Base-by-base conservation (phyloP, 2,797 vertebrate species). In the Etheostoma nigrum region DNA sequence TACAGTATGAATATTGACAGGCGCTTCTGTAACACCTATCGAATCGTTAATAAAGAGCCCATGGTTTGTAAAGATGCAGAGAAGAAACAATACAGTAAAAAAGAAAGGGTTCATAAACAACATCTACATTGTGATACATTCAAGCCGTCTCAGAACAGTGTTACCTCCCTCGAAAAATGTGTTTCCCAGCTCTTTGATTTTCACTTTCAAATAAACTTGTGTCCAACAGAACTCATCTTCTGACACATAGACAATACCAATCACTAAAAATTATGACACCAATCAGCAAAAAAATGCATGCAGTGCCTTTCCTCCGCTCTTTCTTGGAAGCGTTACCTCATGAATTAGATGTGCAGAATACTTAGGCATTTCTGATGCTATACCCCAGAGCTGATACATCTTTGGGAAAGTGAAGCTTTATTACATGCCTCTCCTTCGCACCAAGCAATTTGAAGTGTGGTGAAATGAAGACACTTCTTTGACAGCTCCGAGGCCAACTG, bases 141-240 rank as follows among this genome's bases (percentile, higher is more conserved):
- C 69, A 69, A 14, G 55, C 11, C 44, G 30, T 63, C 57, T 70
- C 58, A 72, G 49, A 84, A 59, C 30, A 59, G 25, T 60, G 62
- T 73, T 76, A 75, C 40, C 62, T 59, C n/a, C 53, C 18, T 67
- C 84, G 27, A 82, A 86, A 89, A 79, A 86, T 80, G 60, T 85
- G 76, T 60, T 70, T 75, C 55, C 52, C 25, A 45, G 45, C 36
- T 54, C 75, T 88, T 87, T 88, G 77, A 88, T 84, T 86, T 54
- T 79, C 76, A 81, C 65, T 19, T 81, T 72, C 30, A 82, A 68
- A 70, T 72, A n/a, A 83, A 77, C 52, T 70, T 21, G 0, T 23
- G 63, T 66, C 36, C 67, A 53, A 27, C 45, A 68, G 47, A 55
- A 23, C 16, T 48, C 60, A 2, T 70, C 33, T 55, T 73, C 44